These are phyloP conservation scores for Blastomussa wellsi DNA, from an alignment of 92 coral and sea anemone species.

Conservation along the genomic window DNA sequence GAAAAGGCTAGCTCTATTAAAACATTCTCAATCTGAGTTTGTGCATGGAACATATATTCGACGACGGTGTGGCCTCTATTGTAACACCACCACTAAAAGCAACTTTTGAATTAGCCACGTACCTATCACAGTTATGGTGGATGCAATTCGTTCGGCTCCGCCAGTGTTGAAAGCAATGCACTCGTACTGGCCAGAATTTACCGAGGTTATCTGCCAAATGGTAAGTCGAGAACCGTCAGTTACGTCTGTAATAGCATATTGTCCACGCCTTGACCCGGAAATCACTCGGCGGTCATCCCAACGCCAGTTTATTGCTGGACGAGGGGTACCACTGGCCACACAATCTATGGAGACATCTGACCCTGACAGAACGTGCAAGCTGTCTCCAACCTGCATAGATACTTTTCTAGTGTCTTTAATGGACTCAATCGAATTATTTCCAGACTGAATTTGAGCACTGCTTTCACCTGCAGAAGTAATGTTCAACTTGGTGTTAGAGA, in stretches of 20 bases:
- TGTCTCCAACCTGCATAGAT: conserved; percentile 63
- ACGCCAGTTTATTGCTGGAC: conserved; percentile 71
- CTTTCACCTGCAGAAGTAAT: conserved; percentile 60
- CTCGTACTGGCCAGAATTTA: conserved; percentile 65
- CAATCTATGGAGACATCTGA: conserved; percentile 69
- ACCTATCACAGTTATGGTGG: conserved; percentile 67
- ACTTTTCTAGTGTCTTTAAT: conserved; percentile 41
- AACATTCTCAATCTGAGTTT: no score
- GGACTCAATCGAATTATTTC: conserved; percentile 58
- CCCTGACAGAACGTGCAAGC: conserved; percentile 61
- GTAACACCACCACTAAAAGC: no score
- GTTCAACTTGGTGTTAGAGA: neutral
- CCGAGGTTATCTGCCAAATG: conserved; percentile 43
- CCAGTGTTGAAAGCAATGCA: conserved; percentile 78
- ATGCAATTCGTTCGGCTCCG: conserved; percentile 70
- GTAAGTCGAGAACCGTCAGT: conserved; percentile 48
- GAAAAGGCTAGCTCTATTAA: no score
- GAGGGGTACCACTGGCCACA: conserved; percentile 73
- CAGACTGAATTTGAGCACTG: conserved; percentile 66
- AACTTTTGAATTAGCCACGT: conserved; percentile 1
- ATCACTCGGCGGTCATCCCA: conserved; percentile 54
- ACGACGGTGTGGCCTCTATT: no score
- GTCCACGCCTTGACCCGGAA: conserved; percentile 51
- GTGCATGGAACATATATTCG: no score
- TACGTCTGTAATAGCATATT: conserved; percentile 33